Conservation (phyloP, 2,888 invertebrate species). For the Arenicola marina region DNA sequence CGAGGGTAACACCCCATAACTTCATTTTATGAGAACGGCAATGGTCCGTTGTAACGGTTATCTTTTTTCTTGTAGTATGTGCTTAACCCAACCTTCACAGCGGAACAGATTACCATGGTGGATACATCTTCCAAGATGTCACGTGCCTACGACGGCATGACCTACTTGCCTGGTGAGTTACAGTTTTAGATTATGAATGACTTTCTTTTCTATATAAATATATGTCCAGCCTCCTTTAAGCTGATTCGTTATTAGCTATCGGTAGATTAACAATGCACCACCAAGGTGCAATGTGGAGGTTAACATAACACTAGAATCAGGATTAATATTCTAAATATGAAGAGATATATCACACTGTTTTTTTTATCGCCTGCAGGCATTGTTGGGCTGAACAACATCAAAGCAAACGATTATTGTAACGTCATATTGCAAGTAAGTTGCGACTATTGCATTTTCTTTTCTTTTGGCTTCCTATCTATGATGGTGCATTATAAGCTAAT, state of each 20-base stretch:
- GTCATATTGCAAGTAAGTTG: slow-evolving; percentile 85
- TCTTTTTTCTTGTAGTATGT: slow-evolving; percentile 71
- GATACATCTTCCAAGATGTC: slow-evolving; percentile 84
- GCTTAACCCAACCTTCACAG: slow-evolving; percentile 91
- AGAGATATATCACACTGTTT: no score
- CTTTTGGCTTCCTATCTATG: not conserved
- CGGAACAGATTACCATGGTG: slow-evolving; percentile 78
- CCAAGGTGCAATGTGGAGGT: no score
- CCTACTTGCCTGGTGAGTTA: slow-evolving; percentile 84
- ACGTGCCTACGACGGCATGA: slow-evolving; percentile 92
- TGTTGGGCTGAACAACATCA: slow-evolving; percentile 98
- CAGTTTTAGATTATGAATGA: not conserved
- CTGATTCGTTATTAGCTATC: no score
- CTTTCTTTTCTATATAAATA: not conserved
- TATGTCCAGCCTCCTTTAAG: no score
- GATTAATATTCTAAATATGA: no score
- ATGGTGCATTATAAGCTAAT: not conserved
- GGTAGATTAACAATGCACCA: no score
- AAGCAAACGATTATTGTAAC: slow-evolving; percentile 99
- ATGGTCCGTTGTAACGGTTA: no score
- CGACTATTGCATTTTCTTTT: no score
- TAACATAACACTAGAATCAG: no score
- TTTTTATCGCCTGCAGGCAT: slow-evolving; percentile 65
- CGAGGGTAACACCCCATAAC: no score
- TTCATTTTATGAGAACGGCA: no score